Conservation (phyloP, 2,113 vertebrate genomes). For the Myiozetetes cayanensis region DNA sequence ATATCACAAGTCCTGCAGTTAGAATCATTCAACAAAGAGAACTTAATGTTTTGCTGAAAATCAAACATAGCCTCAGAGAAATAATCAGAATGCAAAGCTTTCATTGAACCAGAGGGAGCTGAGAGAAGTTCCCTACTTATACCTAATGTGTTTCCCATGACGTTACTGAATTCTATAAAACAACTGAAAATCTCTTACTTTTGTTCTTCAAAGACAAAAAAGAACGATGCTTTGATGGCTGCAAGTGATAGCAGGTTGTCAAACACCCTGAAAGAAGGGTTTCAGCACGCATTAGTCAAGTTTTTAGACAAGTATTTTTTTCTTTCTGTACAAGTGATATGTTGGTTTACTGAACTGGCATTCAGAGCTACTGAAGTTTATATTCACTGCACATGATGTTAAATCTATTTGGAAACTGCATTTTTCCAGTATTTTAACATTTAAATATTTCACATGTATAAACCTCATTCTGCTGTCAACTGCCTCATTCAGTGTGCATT, state of each 20-base stretch:
- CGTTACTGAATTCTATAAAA: background rate
- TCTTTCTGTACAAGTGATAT: background rate
- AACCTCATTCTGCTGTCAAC: background rate
- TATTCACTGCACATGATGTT: background rate
- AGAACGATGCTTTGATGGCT: background rate
- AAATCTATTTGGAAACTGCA: background rate
- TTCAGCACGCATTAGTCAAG: background rate
- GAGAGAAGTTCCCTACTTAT: background rate
- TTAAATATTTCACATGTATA: background rate
- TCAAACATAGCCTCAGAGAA: background rate
- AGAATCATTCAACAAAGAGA: background rate
- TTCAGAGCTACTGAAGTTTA: background rate
- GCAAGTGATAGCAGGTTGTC: background rate
- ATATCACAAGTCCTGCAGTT: background rate
- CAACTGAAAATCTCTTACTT: background rate
- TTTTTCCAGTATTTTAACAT: background rate
- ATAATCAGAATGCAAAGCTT: background rate
- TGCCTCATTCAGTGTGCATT: background rate
- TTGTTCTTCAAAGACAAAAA: background rate
- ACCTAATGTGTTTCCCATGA: accelerated
- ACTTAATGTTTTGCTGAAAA: background rate
- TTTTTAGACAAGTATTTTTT: background rate
- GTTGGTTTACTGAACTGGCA: background rate
- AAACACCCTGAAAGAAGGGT: background rate
- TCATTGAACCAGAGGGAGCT: background rate